These are phyloP conservation scores for Stenoptilia bipunctidactyla DNA, from an alignment of 2,888 invertebrate species.

Conservation along the genomic window DNA sequence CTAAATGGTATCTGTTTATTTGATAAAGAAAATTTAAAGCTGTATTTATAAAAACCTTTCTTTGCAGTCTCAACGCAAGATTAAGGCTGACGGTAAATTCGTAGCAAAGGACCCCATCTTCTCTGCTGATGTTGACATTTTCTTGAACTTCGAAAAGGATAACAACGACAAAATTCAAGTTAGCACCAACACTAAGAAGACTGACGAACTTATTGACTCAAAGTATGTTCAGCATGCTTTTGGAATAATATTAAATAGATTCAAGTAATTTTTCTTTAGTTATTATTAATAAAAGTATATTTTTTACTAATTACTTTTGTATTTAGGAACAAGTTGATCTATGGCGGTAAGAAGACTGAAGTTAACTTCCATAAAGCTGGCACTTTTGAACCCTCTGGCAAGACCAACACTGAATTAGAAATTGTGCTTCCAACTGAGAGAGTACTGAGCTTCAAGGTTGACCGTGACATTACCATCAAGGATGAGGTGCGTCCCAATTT, in stretches of 20 bases:
- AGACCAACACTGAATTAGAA: constrained; percentile 38
- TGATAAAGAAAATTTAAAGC: neutral
- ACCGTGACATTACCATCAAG: constrained; percentile 33
- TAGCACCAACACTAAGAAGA: constrained; percentile 72
- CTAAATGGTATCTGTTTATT: neutral
- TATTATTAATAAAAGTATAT: no score
- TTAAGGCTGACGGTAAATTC: constrained; percentile 75
- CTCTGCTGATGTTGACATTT: constrained; percentile 73
- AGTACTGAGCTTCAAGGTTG: constrained; percentile 40
- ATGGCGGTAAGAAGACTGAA: constrained; percentile 49
- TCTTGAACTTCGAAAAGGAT: constrained; percentile 78
- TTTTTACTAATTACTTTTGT: neutral
- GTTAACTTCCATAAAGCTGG: constrained; percentile 39
- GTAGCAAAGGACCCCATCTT: constrained; percentile 71
- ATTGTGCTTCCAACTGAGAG: constrained; percentile 54
- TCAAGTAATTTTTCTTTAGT: no score
- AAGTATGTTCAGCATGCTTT: constrained; percentile 65
- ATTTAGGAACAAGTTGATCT: constrained; percentile 53
- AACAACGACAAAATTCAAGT: constrained; percentile 76
- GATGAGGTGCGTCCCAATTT: constrained; percentile 42
- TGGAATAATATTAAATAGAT: no score
- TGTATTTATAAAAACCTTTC: no score
- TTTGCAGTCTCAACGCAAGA: constrained; percentile 65
- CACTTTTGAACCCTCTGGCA: constrained; percentile 25
- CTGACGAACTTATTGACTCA: constrained; percentile 67